Base-by-base conservation (phyloP, 2,113 vertebrate species). In the Tapirus terrestris region DNA sequence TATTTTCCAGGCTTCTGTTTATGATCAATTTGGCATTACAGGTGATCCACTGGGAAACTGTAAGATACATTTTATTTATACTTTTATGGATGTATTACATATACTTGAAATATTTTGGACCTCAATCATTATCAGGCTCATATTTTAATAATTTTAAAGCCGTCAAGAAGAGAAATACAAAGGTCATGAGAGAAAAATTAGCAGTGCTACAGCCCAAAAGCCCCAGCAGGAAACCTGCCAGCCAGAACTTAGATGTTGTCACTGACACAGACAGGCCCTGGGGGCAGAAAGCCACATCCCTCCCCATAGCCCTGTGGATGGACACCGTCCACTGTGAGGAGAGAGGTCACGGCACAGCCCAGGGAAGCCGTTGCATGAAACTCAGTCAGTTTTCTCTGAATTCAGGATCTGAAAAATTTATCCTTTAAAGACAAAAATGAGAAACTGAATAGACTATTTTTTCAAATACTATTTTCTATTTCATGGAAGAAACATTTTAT, bases 11-110 rank as follows among this genome's bases (percentile, higher is more conserved):
- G 77, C 58, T 98, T 95, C 63, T 98, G 60, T 98, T 98, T 87
- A 94, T 94, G 65, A 67, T 98, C 88, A 96, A 92, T 84, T 95
- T 99, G 84, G 23, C 96, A 60, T 98, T 98, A 58, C 91, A 98
- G 60, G 60, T 65, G 63, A 82, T 95, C 65, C 29, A n/a, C 94
- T 97, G 94, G 97, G 81, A 91, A 68, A 18, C 65, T 68, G 29
- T 65, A 65, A 65, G 63, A 13, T 27, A 80, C 91, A 70, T 7
- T 60, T 63, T 0, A 1, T 72, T 11, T 68, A 61, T 68, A 29
- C 27, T 81, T 58, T 70, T 79, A 75, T 76, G 23, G 33, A 43
- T 77, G 29, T 68, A 60, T 90, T 85, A 61, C 23, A 83, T 63
- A 33, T 82, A 17, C 33, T 68, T 53, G 60, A 60, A 82, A 58